Conservation (phyloP, 2,113 vertebrate genomes). For the Empidonax alnorum region DNA sequence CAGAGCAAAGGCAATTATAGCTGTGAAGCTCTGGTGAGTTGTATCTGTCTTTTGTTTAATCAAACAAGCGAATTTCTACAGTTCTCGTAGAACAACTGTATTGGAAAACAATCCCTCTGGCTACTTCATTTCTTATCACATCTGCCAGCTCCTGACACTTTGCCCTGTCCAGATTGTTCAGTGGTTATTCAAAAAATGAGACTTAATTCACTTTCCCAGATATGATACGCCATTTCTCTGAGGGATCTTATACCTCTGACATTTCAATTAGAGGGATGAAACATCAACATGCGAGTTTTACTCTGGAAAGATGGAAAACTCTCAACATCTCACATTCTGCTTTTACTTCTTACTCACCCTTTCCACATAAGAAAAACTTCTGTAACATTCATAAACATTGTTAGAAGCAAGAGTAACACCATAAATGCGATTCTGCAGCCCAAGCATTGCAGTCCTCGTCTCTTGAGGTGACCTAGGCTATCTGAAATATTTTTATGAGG, state of each 20-base stretch:
- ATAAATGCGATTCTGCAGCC: not conserved
- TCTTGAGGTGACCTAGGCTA: not conserved
- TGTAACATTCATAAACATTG: not conserved
- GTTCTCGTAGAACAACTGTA: not conserved
- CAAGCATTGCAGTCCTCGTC: not conserved
- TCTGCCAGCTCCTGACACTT: conserved; percentile 17
- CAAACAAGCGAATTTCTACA: conserved; percentile 28
- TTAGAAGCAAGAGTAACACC: not conserved
- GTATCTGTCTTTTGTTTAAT: conserved; percentile 21
- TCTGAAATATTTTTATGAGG: not conserved
- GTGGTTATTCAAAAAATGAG: not conserved
- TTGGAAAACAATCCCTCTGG: conserved; percentile 12
- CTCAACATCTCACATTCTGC: not conserved
- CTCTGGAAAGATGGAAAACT: conserved; percentile 2
- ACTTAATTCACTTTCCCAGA: conserved; percentile 22
- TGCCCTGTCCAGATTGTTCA: not conserved
- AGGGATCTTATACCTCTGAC: conserved; percentile 41
- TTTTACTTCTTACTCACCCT: not conserved
- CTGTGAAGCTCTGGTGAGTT: conserved; percentile 9
- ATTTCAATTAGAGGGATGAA: conserved; percentile 55
- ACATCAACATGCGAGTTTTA: not conserved
- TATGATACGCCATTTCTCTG: conserved; percentile 29
- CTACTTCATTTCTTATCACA: conserved; percentile 38
- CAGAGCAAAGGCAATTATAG: conserved; percentile 14
- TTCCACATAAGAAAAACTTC: not conserved